Conservation (phyloP, 2,113 vertebrate species). For the Cettia cetti region DNA sequence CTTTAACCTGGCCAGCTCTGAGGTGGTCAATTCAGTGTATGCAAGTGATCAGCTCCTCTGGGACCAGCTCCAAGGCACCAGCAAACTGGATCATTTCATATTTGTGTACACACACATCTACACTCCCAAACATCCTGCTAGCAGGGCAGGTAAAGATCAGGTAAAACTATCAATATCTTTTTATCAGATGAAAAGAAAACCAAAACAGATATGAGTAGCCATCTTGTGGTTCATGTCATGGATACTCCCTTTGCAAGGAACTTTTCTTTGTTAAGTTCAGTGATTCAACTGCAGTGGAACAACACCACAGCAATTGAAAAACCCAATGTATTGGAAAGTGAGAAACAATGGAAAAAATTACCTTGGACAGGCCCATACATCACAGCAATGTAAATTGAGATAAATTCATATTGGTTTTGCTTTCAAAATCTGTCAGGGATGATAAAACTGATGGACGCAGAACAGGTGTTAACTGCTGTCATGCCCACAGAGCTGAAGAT, state of each 20-base stretch:
- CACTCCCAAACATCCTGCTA: neutral
- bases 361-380: neutral
- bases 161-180: neutral
- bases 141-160: neutral
- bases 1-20: neutral
- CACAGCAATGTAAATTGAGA: neutral
- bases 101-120: neutral
- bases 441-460: neutral
- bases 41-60: neutral
- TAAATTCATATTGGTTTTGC: neutral
- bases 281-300: neutral
- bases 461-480: neutral
- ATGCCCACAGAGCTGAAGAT: neutral
- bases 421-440: neutral
- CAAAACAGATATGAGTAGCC: neutral
- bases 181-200: neutral
- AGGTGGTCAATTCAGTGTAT: neutral
- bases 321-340: neutral
- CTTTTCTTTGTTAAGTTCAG: neutral
- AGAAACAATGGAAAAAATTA: neutral
- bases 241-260: neutral
- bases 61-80: neutral
- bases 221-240: neutral
- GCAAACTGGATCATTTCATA: neutral
- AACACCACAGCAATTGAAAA: neutral